phyloP scores from a whole-genome alignment of 2,888 invertebrate genomes.

The Sisyra terminalis region DNA sequence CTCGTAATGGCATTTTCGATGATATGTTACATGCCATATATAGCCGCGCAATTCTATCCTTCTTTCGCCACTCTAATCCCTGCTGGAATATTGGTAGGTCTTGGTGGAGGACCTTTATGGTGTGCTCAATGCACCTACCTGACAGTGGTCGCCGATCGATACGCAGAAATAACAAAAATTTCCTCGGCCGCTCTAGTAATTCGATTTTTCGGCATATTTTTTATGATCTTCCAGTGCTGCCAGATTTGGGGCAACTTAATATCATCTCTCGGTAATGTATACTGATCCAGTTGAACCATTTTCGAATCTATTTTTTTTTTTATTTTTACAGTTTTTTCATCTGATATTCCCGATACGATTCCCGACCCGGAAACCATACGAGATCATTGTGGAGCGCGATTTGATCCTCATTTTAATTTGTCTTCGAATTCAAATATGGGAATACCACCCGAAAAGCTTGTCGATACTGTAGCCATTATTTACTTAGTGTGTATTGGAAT shows the following conservation, averaged over 20 bases:
- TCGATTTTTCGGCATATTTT: conserved; percentile 54
- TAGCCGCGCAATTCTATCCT: conserved; percentile 49
- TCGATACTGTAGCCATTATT: conserved; percentile 39
- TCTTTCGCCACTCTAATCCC: conserved; percentile 43
- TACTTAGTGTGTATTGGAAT: conserved; percentile 43
- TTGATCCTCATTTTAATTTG: conserved; percentile 28
- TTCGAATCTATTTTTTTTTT: neutral
- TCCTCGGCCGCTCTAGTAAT: conserved; percentile 41
- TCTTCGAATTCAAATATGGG: conserved; percentile 26
- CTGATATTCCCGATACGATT: conserved; percentile 18
- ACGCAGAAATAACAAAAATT: conserved; percentile 34
- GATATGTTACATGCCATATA: conserved; percentile 47
- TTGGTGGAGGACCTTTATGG: conserved; percentile 51
- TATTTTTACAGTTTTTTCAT: neutral
- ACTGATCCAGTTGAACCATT: no score
- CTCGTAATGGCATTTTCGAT: conserved; percentile 48
- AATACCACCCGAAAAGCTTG: conserved; percentile 33
- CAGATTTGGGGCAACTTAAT: conserved; percentile 55
- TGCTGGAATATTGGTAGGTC: conserved; percentile 43
- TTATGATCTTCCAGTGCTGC: conserved; percentile 54
- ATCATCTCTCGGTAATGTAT: conserved; percentile 34
- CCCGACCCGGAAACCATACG: conserved; percentile 26
- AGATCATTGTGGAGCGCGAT: conserved; percentile 32
- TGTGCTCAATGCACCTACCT: conserved; percentile 56
- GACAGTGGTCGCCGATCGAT: conserved; percentile 44